Percentiles rank a stretch among this genome's conserved stretches.
phyloP scores from a whole-genome alignment of 2,797 vertebrate species.

The Xenopus petersii region DNA sequence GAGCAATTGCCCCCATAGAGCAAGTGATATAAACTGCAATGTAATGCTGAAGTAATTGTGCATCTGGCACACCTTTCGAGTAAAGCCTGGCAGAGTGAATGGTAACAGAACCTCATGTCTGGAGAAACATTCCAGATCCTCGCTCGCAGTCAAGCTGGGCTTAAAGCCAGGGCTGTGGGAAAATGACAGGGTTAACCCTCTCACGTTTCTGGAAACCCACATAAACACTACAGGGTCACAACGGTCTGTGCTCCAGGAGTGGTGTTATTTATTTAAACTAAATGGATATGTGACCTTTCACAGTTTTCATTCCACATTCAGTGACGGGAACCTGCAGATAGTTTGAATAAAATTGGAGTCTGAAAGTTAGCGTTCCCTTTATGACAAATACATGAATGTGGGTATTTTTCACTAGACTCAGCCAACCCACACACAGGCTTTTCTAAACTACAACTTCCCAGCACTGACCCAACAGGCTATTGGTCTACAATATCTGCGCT shows the following conservation, averaged over 20 bases:
- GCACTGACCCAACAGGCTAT: too few species aligned
- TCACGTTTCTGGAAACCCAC: slow-evolving; percentile 3
- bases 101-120: not conserved
- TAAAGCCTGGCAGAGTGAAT: not conserved
- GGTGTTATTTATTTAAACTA: not conserved
- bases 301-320: not conserved
- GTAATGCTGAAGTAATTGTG: not conserved
- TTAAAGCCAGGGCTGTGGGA: not conserved
- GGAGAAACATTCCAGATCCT: not conserved
- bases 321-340: not conserved
- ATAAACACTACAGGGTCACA: not conserved
- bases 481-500: too few species aligned
- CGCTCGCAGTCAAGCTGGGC: not conserved
- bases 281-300: not conserved
- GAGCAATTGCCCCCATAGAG: too few species aligned
- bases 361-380: too few species aligned
- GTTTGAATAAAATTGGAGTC: not conserved
- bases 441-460: too few species aligned
- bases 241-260: not conserved
- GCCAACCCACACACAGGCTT: too few species aligned
- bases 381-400: too few species aligned
- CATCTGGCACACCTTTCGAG: not conserved
- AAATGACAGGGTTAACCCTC: slow-evolving; percentile 10
- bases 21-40: too few species aligned
- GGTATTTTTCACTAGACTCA: too few species aligned